Conservation (phyloP, 2,797 vertebrate genomes). For the Helostoma temminkii region DNA sequence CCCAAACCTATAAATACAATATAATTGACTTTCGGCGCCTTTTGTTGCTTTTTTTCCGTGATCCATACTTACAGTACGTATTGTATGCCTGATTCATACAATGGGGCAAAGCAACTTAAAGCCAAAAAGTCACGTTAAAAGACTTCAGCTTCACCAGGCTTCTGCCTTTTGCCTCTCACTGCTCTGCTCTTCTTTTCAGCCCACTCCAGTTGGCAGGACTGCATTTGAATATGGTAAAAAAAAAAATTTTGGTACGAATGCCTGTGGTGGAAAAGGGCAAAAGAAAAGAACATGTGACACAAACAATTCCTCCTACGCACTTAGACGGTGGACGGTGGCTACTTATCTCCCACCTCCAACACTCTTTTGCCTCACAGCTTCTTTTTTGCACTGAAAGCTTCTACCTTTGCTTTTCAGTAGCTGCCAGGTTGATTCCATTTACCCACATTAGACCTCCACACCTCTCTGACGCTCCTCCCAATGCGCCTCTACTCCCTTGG, state of each 20-base stretch:
- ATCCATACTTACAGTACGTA: constrained; percentile 35
- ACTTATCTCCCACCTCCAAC: constrained; percentile 47
- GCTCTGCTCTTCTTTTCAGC: constrained; percentile 30
- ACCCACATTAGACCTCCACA: constrained; percentile 14
- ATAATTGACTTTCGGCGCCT: constrained; percentile 6
- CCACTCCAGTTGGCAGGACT: constrained; percentile 30
- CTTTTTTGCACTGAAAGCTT: constrained; percentile 28
- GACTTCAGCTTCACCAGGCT: not conserved
- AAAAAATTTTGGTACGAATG: not conserved
- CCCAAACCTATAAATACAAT: not conserved
- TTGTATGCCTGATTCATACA: constrained; percentile 5
- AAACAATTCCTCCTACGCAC: constrained; percentile 31
- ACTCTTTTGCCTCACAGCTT: constrained; percentile 35
- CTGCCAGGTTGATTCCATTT: constrained; percentile 44
- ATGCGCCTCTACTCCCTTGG: constrained; percentile 38
- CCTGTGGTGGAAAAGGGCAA: constrained; percentile 26
- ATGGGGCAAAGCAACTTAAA: not conserved
- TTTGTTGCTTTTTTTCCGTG: not conserved
- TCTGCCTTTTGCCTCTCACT: constrained; percentile 22
- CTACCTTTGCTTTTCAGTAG: constrained; percentile 29
- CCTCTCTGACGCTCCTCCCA: constrained; percentile 37
- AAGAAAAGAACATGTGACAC: constrained; percentile 23
- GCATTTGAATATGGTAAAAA: constrained; percentile 18
- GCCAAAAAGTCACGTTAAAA: constrained; percentile 17
- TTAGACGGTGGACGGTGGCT: constrained; percentile 15